Base-by-base conservation (phyloP, 92 coral and sea anemone species). In the Umimayanthus chanpuru region DNA sequence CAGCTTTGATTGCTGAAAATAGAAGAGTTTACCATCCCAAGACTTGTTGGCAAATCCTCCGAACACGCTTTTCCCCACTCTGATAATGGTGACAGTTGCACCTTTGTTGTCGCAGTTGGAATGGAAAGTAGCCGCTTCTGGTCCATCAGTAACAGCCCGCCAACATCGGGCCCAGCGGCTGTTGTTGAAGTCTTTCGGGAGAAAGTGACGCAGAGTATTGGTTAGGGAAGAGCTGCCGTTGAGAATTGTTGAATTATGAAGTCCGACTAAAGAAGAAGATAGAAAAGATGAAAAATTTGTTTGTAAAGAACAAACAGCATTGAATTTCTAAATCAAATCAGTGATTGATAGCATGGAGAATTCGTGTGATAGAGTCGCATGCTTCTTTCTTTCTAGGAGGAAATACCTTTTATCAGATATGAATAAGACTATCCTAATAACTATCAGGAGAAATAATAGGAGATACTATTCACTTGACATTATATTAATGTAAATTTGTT, bases 151-250 rank as follows among this genome's bases (percentile, higher is more conserved):
- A n/a, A 1, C 7, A 67, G 73, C 73, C 73, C 73, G 29, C 73
- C 73, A 67, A 28, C 73, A 67, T 28, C 29, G 73, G 26, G 73
- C 73, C 73, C 73, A 67, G 73, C 73, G 73, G 30, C 73, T 67
- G 73, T 67, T 67, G 26, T 21, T 67, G 28, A 67, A 67, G 73
- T 15, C 32, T 67, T 8, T 6, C 73, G 26, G 73, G 11, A 67
- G 73, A 28, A 67, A 67, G 73, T 18, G 15, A 6, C 73, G 73
- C 28, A 67, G 73, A 12, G 29, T 11, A 67, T 0, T 67, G 14
- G n/a, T 67, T 1, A 11, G 28, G 26, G 73, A n/a, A 6, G 73
- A 8, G 30, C 10, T 67, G 73, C 73, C 30, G 29, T 67, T n/a
- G 30, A 67, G 73, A 14, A 67, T 67, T 23, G 73, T 30, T 67